Conservation (phyloP, 2,888 invertebrate species). For the Melinaea menophilus region DNA sequence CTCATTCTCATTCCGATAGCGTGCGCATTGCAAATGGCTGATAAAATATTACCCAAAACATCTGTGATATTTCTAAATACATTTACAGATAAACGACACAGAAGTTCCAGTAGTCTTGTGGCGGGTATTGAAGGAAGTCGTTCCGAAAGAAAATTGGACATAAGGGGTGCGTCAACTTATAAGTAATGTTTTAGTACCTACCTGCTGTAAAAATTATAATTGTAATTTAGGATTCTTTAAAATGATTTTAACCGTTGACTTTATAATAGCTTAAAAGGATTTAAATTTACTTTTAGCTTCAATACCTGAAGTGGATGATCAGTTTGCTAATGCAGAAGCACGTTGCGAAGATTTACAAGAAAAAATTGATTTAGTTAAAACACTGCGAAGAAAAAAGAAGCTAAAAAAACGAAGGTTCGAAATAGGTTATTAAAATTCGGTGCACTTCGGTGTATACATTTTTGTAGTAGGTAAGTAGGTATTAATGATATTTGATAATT, state of each 20-base stretch:
- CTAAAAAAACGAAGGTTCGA: conserved; percentile 62
- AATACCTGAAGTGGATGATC: conserved; percentile 63
- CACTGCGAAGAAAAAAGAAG: conserved; percentile 61
- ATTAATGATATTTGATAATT: neutral
- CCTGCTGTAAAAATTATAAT: no score
- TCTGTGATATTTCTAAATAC: neutral
- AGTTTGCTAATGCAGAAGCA: conserved; percentile 60
- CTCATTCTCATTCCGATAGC: neutral
- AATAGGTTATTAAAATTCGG: neutral
- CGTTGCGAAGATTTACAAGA: conserved; percentile 64
- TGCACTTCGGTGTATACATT: neutral
- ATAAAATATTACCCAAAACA: neutral
- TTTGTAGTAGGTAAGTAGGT: no score
- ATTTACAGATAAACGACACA: conserved; percentile 63
- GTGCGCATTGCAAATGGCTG: neutral
- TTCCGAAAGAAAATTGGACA: conserved; percentile 63
- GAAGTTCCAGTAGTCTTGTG: conserved; percentile 67
- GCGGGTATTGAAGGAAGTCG: conserved; percentile 58
- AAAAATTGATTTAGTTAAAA: conserved; percentile 63
- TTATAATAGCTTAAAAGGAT: neutral
- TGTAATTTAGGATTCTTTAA: neutral
- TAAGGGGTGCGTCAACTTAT: conserved; percentile 44
- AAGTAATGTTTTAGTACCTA: neutral
- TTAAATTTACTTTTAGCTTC: conserved; percentile 44
- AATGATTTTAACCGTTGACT: neutral